These are phyloP conservation scores for Vulpes vulpes DNA, from an alignment of 2,113 vertebrate genomes.

Conservation along the genomic window DNA sequence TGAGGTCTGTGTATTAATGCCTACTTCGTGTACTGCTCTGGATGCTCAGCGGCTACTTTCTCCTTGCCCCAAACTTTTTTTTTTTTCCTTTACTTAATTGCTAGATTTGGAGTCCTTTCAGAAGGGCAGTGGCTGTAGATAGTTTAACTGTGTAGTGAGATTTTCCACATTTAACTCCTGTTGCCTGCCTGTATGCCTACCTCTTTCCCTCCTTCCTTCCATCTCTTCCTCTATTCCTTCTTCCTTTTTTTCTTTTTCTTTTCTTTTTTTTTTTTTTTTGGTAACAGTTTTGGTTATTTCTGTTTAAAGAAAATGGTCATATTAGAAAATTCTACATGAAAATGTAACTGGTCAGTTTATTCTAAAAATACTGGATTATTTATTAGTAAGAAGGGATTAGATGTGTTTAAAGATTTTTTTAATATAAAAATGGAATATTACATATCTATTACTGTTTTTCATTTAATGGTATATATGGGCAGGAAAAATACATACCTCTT, in stretches of 20 bases:
- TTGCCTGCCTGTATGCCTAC: background rate
- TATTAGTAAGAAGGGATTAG: slow-evolving; percentile 7
- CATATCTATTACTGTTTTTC: background rate
- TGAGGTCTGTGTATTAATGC: background rate
- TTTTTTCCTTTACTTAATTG: background rate
- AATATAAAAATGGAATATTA: background rate
- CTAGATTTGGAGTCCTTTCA: slow-evolving; percentile 14
- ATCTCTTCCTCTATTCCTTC: background rate
- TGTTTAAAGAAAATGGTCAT: slow-evolving; percentile 41
- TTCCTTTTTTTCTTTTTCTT: background rate
- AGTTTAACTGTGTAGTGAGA: background rate
- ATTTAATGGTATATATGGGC: background rate
- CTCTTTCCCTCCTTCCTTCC: background rate
- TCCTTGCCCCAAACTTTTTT: background rate
- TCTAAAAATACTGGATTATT: background rate
- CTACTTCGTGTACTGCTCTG: background rate
- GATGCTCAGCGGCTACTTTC: background rate
- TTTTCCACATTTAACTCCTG: background rate
- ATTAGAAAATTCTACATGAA: slow-evolving; percentile 39
- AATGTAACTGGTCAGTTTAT: slow-evolving; percentile 3
- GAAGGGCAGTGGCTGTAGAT: background rate
- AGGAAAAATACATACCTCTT: background rate
- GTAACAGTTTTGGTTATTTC: background rate
- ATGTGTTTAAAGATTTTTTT: background rate
- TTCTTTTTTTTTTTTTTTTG: background rate